A percentile compares a stretch with the other conserved stretches of the same genome.
phyloP scores from a whole-genome alignment of 1,140 invertebrate genomes.

The Diorhabda carinulata region DNA sequence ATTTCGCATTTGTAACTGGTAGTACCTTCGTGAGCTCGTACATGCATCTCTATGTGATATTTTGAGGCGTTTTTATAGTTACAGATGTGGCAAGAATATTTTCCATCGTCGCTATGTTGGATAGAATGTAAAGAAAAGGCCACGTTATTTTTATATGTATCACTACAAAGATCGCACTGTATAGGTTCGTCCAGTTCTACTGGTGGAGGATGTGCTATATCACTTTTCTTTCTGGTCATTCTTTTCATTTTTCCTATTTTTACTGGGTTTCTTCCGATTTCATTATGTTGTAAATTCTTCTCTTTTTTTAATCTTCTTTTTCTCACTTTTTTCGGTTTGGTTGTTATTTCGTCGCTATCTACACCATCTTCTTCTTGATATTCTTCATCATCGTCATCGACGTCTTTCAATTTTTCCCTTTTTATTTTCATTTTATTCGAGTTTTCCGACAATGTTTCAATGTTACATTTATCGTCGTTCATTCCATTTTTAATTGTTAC shows the following conservation, averaged over 20 bases:
- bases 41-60: slow-evolving; percentile 47
- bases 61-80: slow-evolving; percentile 48
- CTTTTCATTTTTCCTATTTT: slow-evolving; percentile 5
- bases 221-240: slow-evolving; percentile 28
- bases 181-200: slow-evolving; percentile 46
- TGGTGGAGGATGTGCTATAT: slow-evolving; percentile 49
- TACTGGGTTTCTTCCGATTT: slow-evolving; percentile 13
- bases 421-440: no score
- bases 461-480: no score
- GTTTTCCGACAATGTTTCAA: no score
- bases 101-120: slow-evolving; percentile 42
- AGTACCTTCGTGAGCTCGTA: slow-evolving; percentile 45
- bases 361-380: slow-evolving; percentile 8
- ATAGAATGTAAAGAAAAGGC: slow-evolving; percentile 37
- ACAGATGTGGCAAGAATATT: slow-evolving; percentile 46
- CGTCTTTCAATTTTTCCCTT: neutral
- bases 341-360: slow-evolving; percentile 18
- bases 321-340: neutral
- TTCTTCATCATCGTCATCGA: neutral
- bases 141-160: slow-evolving; percentile 38
- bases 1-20: slow-evolving; percentile 52
- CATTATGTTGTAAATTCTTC: neutral
- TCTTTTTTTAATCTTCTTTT: slow-evolving; percentile 18
- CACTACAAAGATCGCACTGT: slow-evolving; percentile 39
- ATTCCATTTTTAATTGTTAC: no score